phyloP scores from a whole-genome alignment of 2,888 invertebrate genomes.

The Dryomyza anilis region DNA sequence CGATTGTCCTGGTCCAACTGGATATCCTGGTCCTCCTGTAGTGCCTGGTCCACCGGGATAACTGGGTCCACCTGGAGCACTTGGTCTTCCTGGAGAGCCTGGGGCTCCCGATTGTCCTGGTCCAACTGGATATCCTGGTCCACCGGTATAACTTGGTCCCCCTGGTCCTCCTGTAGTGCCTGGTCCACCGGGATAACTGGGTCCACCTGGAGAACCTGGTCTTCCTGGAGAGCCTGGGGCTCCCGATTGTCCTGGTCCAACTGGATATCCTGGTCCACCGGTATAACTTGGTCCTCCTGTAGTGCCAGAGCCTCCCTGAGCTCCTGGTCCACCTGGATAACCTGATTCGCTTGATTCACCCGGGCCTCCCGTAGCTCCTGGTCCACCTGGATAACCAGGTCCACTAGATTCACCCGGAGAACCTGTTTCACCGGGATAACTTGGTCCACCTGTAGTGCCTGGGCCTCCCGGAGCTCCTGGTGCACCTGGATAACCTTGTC shows the following conservation, averaged over 20 bases:
- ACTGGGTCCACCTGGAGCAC: conserved; percentile 3
- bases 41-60: conserved; percentile 10
- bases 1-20: conserved; percentile 19
- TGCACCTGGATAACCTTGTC: conserved; percentile 12
- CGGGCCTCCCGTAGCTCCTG: conserved; percentile 20
- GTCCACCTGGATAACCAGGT: neutral
- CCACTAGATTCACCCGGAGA: neutral
- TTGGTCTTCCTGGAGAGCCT: conserved; percentile 19
- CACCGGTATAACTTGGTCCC: neutral
- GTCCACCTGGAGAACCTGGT: neutral
- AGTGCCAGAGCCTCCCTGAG: conserved; percentile 1
- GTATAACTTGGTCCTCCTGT: conserved; percentile 18
- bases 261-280: conserved; percentile 7
- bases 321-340: neutral
- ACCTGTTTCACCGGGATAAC: conserved; percentile 4
- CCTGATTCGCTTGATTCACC: neutral
- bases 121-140: conserved; percentile 21
- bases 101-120: neutral
- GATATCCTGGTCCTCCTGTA: conserved; percentile 15
- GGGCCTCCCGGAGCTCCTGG: conserved; percentile 11
- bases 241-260: conserved; percentile 16
- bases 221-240: conserved; percentile 8
- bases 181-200: conserved; percentile 10
- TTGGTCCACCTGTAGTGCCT: conserved; percentile 12
- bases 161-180: neutral